Evolutionary conservation across 2,113 vertebrate species (phyloP).

Genomic region (Noturus placidus): DNA sequence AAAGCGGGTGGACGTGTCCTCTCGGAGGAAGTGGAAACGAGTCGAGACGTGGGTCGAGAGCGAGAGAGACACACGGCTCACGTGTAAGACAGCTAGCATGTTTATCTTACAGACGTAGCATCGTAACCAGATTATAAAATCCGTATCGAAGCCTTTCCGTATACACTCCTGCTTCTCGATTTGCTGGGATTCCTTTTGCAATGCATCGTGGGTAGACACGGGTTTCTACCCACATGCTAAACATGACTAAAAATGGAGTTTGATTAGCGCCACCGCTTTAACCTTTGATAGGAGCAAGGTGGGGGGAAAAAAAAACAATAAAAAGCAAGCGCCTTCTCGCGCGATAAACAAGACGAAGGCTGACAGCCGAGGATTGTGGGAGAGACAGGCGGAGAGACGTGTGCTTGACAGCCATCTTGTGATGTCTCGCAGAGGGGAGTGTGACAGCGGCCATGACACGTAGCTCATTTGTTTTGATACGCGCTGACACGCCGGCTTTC

Average conservation of each 20-base stretch:
- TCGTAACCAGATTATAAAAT: background rate
- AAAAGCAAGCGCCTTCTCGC: background rate
- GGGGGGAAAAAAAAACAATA: background rate
- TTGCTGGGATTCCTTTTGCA: background rate
- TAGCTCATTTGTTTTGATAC: conserved; percentile 47
- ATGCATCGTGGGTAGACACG: conserved; percentile 13
- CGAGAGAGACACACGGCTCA: background rate
- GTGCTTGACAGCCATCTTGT: conserved; percentile 47
- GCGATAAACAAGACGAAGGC: background rate
- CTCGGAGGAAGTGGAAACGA: background rate
- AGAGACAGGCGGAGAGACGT: conserved; percentile 21
- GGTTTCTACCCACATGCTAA: background rate
- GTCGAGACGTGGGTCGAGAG: conserved; percentile 40
- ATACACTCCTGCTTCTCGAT: background rate
- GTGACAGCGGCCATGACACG: conserved; percentile 37
- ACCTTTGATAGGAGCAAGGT: background rate
- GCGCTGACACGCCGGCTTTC: conserved; percentile 21
- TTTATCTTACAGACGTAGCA: background rate
- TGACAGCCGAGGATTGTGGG: conserved; percentile 38
- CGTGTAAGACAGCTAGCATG: background rate
- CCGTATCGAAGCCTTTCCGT: background rate
- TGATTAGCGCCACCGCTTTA: background rate
- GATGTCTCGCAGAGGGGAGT: conserved; percentile 29
- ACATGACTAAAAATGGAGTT: conserved; percentile 9
- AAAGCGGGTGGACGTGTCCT: background rate